Base-by-base conservation (phyloP, 2,888 invertebrate species). In the Meta bourneti region DNA sequence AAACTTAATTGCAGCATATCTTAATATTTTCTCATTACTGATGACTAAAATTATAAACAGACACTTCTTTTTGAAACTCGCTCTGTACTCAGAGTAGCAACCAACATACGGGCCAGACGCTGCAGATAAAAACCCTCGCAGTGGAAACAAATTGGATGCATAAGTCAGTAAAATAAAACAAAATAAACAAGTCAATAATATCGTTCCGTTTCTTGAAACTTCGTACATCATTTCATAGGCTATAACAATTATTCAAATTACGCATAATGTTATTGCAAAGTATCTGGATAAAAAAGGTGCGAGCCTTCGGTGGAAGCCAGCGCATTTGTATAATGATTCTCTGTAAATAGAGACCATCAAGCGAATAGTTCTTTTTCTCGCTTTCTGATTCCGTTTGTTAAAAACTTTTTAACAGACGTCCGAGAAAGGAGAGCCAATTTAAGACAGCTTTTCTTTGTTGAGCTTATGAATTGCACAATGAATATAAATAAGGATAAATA, bases 211-310 rank as follows among this genome's bases (percentile, higher is more conserved):
- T 85, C 85, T 90, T 69, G 72, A 90, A 85, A 79, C 90, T 49
- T 70, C 52, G 84, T 84, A 90, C 90, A 84, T 90, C 84, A 85
- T 80, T 85, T 85, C 85, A 74, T 80, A 90, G 72, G 90, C 90
- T 80, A 90, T 90, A 90, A 85, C 79, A 90, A 90, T 90, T 90
- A 90, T 90, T 85, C 90, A 90, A 90, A 90, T 90, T 85, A 80
- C 79, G 85, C 80, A 70, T 90, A 85, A 90, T 90, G 84, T 80
- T 75, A 83, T 52, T 90, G 79, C 80, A 20, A 61, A 84, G 79
- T 79, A 83, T 74, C 20, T 16, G 83, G 72, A 72, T 74, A n/a
- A 75, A 61, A 61, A 54, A 61, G 48, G 75, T 72, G 75, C 72
- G 71, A 19, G 13, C 61, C 5, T 7, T 54, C 49, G 8, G 20